Evolutionary conservation across 2,888 invertebrate genomes (phyloP), one percentile per base, ranked within the genome.

Genomic region (Acrobasis repandana): DNA sequence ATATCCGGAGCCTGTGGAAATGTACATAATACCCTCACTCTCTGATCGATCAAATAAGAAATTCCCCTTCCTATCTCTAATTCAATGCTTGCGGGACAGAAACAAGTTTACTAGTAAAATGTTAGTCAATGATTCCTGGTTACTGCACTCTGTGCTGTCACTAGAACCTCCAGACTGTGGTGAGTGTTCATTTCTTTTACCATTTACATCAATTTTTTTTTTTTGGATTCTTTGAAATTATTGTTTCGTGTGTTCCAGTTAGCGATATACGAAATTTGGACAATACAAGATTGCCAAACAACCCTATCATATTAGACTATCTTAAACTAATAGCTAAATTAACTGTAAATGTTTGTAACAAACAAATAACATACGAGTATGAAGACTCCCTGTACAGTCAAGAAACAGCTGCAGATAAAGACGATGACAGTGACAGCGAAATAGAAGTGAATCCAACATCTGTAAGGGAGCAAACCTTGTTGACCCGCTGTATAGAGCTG

Each of bases 1-100:
- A 6, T 93, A 96, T 70, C 94, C 95, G 0, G 94, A 95, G 67
- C 93, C 96, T 1, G 92, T 97, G 14, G 95, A 95, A 68, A 92
- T 94, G 84, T 95, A 93, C 70, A 83, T 97, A 43, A 86, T 97
- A 68, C 96, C 97, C 14, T 94, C 95, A 9, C 80, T 97, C 63
- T 92, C 94, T 1, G 85, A 87, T 34, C 83, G 85, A 61, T 15
- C 70, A 1, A 76, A 71, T 54, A 70, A 76, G 0, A 85, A 84
- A 61, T 93, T 94, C 73, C 94, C 94, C 0, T 94, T 93, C 71
- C 77, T 88, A 1, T 75, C 91, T 33, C 77, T 94, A 0, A 69
- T 94, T 51, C 81, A 83, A 46, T 88, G 92, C 61, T 69, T 94
- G 48, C 71, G 75, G 50, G 85, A 91, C 38, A 75, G 84, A 8